Base-by-base conservation (phyloP, 1,140 invertebrate genomes). In the Panulirus ornatus region DNA sequence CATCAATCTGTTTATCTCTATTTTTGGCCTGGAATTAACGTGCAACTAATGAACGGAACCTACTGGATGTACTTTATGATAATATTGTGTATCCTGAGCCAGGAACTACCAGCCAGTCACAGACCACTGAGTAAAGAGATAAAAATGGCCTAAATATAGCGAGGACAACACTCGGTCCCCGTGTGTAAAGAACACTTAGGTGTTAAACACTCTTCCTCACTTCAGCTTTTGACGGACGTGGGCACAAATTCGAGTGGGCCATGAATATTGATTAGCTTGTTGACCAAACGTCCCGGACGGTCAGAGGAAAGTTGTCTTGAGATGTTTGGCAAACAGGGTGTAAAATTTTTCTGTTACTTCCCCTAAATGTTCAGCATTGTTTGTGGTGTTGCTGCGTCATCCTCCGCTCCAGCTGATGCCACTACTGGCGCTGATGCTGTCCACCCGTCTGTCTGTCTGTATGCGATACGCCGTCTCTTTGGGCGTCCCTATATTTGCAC, bases 261-360 rank as follows among this genome's bases (percentile, higher is more conserved):
- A 79, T 79, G 76, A 79, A 79, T 79, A 79, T 79, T 51, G 30
- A 79, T 79, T 51, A 79, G 76, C 42, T 47, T 79, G 76, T 79
- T 79, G 76, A 51, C 76, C n/a, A 79, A 79, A 51, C 76, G 42
- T 51, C 44, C 38, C 38, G 5, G 42, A 34, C 42, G 30, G 76
- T 27, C 11, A 27, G 76, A n/a, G 22, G 38, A 47, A 40, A 3
- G 19, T 34, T 51, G 44, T 16, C 42, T 16, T 3, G 76, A 47
- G 30, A 79, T 79, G 76, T 79, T 79, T 79, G 27, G 44, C 76
- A 79, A 79, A 79, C 51, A 79, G 19, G 76, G 76, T 42, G 44
- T 38, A 6, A n/a, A 47, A 79, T 79, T 79, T 79, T 79, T 51
- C 27, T 51, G 42, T 79, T 16, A 16, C 2, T 34, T 75, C 44